Evolutionary conservation across 1,140 invertebrate genomes (phyloP).

Genomic region (Drosophila trapezifrons): DNA sequence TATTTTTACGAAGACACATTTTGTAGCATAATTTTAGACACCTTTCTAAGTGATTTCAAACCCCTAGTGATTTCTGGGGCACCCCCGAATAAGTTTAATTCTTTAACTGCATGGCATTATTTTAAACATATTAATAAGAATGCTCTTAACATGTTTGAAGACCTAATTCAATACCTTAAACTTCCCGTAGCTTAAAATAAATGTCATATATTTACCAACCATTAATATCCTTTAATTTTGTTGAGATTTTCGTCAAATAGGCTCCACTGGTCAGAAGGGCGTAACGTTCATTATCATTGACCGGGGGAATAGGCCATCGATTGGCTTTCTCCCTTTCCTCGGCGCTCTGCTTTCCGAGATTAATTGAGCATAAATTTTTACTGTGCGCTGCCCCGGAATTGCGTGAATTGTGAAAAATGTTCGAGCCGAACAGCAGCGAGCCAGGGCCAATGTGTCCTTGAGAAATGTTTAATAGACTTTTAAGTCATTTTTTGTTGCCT

Average conservation of each 20-base stretch:
- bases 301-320: slow-evolving; percentile 24
- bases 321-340: slow-evolving; percentile 14
- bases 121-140: neutral
- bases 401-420: slow-evolving; percentile 47
- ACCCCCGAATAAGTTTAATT: neutral
- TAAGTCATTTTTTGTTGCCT: slow-evolving; percentile 40
- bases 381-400: slow-evolving; percentile 41
- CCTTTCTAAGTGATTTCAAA: no score
- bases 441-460: slow-evolving; percentile 23
- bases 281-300: slow-evolving; percentile 39
- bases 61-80: no score
- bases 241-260: slow-evolving; percentile 9
- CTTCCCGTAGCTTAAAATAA: neutral
- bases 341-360: slow-evolving; percentile 37
- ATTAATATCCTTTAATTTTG: slow-evolving; percentile 15
- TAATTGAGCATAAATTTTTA: slow-evolving; percentile 67
- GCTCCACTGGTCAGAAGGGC: slow-evolving; percentile 1
- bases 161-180: no score
- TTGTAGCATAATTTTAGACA: no score
- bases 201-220: neutral
- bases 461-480: slow-evolving; percentile 62
- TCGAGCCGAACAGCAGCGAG: neutral
- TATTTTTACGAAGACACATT: no score
- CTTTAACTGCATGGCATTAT: neutral
- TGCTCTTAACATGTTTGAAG: neutral